Evolutionary conservation across 2,797 vertebrate genomes (phyloP).

Genomic region (Sebastiscus tertius): DNA sequence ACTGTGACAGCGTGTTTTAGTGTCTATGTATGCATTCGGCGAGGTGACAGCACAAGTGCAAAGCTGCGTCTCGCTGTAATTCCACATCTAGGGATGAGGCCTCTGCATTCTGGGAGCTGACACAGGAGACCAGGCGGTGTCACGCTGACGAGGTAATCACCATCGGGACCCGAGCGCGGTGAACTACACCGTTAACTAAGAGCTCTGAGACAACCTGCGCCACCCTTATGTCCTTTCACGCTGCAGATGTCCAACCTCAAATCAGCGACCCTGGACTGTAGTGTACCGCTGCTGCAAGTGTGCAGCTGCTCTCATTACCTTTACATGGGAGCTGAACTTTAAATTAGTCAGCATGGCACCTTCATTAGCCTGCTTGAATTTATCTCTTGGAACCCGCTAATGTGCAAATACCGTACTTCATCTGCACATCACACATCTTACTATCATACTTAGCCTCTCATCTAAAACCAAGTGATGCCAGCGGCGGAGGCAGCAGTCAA

Average conservation of each 20-base stretch:
- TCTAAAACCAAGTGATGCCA: constrained; percentile 61
- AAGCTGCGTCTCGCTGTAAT: constrained; percentile 30
- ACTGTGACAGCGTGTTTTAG: constrained; percentile 15
- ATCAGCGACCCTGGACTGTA: constrained; percentile 32
- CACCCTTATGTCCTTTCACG: constrained; percentile 12
- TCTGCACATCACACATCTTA: constrained; percentile 71
- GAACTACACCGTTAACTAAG: constrained; percentile 30
- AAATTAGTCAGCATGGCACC: constrained; percentile 65
- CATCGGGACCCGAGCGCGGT: constrained; percentile 18
- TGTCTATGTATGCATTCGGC: constrained; percentile 12
- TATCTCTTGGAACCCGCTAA: constrained; percentile 47
- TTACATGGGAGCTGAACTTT: constrained; percentile 57
- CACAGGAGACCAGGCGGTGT: constrained; percentile 37
- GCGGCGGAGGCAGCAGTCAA: constrained; percentile 66
- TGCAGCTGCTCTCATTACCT: constrained; percentile 58
- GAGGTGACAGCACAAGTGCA: constrained; percentile 38
- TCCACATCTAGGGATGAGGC: constrained; percentile 27
- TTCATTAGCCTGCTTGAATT: constrained; percentile 67
- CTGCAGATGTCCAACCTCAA: constrained; percentile 43
- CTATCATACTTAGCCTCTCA: constrained; percentile 70
- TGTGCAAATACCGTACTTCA: constrained; percentile 52
- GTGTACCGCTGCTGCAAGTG: constrained; percentile 9
- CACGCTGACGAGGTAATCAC: constrained; percentile 63
- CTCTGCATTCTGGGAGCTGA: constrained; percentile 49
- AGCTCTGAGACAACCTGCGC: constrained; percentile 23